Evolutionary conservation across 2,888 invertebrate species (phyloP), one percentile per base, ranked within the genome.

Genomic region (Sesamia inferens): DNA sequence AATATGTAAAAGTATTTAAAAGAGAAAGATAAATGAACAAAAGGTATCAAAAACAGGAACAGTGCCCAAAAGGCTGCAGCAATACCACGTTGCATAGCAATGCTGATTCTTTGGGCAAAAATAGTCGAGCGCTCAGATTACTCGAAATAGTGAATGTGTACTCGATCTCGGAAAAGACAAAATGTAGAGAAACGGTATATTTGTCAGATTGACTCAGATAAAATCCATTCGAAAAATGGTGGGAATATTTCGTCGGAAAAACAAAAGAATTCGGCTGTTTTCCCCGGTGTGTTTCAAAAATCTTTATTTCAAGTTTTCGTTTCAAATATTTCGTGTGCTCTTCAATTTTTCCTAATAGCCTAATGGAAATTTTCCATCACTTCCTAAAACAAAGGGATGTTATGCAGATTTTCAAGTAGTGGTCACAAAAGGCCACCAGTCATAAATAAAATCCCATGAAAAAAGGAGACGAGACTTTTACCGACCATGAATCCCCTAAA

Each of bases 321-420:
- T 13, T 13, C 13, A 42, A 81, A 67, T 67, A 58, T 67, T 63
- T 63, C 5, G 31, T 22, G 19, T n/a, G 13, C 54, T 44, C 42
- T 70, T 68, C 48, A 65, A 70, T 83, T 79, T 83, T n/a, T 57
- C 55, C n/a, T 65, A 68, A 79, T 79, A 59, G 57, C 80, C 80
- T 57, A 70, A 79, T 70, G 80, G 19, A 70, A 70, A 65, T 62
- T 79, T 68, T 61, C 16, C 80, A 83, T 83, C 64, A 64, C 64
- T 70, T 74, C 59, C 67, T 59, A 54, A 54, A 68, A 79, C 67
- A 79, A 70, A 39, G 42, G 22, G 47, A 59, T 6, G n/a, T n/a
- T n/a, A 48, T 8, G 19, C 8, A 39, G 42, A 82, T 22, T 68
- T 61, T 70, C 19, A 61, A 74, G 48, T 22, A 16, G 5, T 16